Base-by-base conservation (phyloP, 2,888 invertebrate genomes). In the Mimachlamys varia region DNA sequence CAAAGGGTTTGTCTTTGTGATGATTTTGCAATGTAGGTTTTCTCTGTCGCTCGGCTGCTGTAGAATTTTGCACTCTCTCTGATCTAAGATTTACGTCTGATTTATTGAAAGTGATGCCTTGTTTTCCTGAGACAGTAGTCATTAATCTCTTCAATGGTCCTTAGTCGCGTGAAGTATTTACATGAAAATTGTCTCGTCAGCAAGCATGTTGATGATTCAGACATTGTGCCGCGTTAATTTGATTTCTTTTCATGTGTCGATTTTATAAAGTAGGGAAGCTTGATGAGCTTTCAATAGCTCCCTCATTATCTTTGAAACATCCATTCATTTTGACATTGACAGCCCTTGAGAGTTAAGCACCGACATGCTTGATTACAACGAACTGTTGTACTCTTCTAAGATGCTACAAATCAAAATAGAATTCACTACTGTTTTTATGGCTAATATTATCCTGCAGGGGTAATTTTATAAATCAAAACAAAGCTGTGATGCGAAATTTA, bases 331-430 rank as follows among this genome's bases (percentile, higher is more conserved):
- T 33, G 76, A 76, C 76, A 76, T 76, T 76, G 76, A 76, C 76
- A 76, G 33, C 76, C 33, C 76, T 76, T 76, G 76, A 76, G 33
- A 10, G 76, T 27, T 76, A 76, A 76, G 76, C 7, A 76, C 76
- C 76, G 33, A 76, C 76, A 76, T 76, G 76, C 76, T 76, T 76
- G 76, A 33, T 76, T 33, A 76, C 76, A 76, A 76, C 7, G 33
- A 76, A 33, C 12, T 33, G 0, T 27, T 76, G 76, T 76, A 76
- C 76, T 76, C 33, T 76, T 76, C 33, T 33, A 76, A 76, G 76
- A 76, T 76, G 76, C 7, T 13, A 27, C 19, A 33, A 76, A 76
- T 76, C 27, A 62, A 76, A 76, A 76, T 33, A 76, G 76, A 76
- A 76, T 27, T 12, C 76, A 76, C 33, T 76, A 10, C 12, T 33